Base-by-base conservation (phyloP, 1,140 invertebrate genomes). In the Sesamia nonagrioides region DNA sequence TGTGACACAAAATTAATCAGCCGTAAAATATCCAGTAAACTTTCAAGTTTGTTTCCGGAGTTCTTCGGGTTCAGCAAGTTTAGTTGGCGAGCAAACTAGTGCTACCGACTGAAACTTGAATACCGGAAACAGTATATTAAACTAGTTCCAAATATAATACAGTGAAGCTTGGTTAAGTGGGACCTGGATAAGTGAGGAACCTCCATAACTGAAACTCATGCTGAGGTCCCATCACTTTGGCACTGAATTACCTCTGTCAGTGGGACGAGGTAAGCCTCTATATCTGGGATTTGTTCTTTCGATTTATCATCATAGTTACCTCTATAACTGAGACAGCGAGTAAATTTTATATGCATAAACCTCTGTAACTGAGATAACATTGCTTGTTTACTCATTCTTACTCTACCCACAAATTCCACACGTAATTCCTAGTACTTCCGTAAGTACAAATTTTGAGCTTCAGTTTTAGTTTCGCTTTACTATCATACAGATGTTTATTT, bases 71-170 rank as follows among this genome's bases (percentile, higher is more conserved):
- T 66, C 17, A 35, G 35, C 37, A 66, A 66, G 61, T 66, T 66
- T 66, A 66, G 42, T 66, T 66, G 61, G 61, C 37, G 42, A 66
- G 37, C 17, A 66, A 66, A 66, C 61, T 66, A 37, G 37, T 37
- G 35, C 37, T 66, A 42, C 21, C 27, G 33, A 60, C 56, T 66
- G n/a, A 18, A 42, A 66, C 37, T 66, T 42, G 37, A 66, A 66
- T 42, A 37, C 37, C 61, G 61, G 61, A 66, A 66, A 66, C 61
- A 11, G 37, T 66, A 66, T 66, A 66, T 66, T 66, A 66, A 66
- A 42, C n/a, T 37, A 66, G 61, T n/a, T 66, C 18, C 17, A 66
- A 45, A 42, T 18, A 42, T 45, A 66, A 66, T 66, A 66, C 37
- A 40, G 37, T 8, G 37, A 40, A 40, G 6, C n/a, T 52, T 52